A percentile compares a stretch with the other conserved stretches of the same genome.
These are phyloP conservation scores for Anhinga anhinga DNA, from an alignment of 2,113 vertebrate genomes.

Conservation along the genomic window DNA sequence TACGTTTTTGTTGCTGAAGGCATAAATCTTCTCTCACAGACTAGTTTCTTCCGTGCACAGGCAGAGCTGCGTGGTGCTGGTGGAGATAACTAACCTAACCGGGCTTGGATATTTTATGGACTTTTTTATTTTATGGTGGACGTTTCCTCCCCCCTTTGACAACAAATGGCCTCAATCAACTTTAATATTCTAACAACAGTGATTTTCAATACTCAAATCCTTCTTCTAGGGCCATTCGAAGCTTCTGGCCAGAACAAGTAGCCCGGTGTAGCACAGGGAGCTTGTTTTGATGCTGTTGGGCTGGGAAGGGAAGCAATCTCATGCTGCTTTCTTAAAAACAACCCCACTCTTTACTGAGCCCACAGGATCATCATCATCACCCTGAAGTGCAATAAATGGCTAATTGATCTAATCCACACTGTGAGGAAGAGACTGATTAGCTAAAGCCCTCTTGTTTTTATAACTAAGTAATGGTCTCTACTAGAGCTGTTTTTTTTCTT, in stretches of 20 bases:
- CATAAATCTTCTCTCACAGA: background rate
- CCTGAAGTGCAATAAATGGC: constrained; percentile 11
- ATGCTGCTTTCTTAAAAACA: background rate
- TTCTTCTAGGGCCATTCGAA: background rate
- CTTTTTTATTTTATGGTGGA: background rate
- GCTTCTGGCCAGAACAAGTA: background rate
- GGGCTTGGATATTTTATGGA: background rate
- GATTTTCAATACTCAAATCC: background rate
- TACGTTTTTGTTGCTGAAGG: background rate
- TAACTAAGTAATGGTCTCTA: background rate
- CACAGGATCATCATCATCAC: background rate
- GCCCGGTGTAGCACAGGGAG: background rate
- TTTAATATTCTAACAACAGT: background rate
- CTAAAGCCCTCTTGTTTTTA: background rate
- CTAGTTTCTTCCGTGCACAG: background rate
- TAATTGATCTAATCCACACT: constrained; percentile 17
- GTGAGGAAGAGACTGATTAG: background rate
- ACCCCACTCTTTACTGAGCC: background rate
- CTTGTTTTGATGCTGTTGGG: background rate
- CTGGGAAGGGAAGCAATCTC: background rate
- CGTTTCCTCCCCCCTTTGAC: background rate
- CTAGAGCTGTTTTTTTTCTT: background rate
- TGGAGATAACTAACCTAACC: background rate
- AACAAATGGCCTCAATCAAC: background rate
- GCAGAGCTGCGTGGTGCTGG: background rate